These are phyloP conservation scores for Elephas maximus DNA, from an alignment of 2,113 vertebrate genomes.

Conservation along the genomic window DNA sequence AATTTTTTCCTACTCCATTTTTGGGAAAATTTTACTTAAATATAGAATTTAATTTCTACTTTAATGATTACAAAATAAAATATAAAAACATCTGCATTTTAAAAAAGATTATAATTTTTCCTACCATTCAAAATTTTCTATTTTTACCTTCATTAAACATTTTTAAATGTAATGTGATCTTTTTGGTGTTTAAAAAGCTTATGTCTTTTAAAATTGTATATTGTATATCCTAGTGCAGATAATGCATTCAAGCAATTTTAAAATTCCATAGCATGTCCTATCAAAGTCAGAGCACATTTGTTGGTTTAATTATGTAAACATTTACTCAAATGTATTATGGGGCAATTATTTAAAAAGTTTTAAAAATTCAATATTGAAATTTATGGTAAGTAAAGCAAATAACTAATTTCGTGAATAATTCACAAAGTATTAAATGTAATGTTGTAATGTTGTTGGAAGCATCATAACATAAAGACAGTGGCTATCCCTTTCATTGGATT, in stretches of 20 bases:
- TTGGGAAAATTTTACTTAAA: neutral
- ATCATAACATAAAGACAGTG: neutral
- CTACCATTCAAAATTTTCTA: neutral
- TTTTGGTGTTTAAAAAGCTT: neutral
- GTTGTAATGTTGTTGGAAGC: neutral
- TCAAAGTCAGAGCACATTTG: neutral
- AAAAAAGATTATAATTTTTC: neutral
- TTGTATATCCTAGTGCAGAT: neutral
- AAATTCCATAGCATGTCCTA: neutral
- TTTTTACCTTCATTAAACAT: slow-evolving; percentile 27
- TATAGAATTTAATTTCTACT: neutral
- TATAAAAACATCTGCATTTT: neutral
- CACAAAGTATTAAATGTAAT: neutral
- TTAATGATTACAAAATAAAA: neutral
- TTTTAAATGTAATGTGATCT: neutral
- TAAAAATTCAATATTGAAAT: neutral
- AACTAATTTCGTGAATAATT: slow-evolving; percentile 1
- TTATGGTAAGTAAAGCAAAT: neutral
- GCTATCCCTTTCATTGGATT: neutral
- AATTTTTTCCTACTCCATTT: neutral
- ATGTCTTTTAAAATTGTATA: neutral
- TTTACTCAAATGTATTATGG: neutral
- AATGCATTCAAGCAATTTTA: neutral
- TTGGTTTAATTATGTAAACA: neutral
- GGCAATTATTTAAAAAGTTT: neutral